phyloP scores from a whole-genome alignment of 23 tunicate species.

The Botrylloides violaceus region DNA sequence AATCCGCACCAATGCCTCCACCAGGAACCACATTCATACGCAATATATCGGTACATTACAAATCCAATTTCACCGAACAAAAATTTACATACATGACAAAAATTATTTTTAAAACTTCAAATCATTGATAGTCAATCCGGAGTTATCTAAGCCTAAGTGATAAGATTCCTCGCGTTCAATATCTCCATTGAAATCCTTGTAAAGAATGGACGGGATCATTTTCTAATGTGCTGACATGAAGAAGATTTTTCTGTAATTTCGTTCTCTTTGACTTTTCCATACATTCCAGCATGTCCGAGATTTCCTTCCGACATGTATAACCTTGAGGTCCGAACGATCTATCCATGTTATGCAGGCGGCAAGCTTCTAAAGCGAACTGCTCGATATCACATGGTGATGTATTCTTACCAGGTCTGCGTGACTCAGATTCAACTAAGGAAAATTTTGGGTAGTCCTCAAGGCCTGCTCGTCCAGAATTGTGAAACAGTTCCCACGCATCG shows the following conservation, averaged over 20 bases:
- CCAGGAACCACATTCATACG: too few relatives aligned
- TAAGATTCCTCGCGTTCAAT: too few relatives aligned
- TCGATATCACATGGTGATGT: constrained; percentile 9
- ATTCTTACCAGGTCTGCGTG: background rate
- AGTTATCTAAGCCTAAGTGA: too few relatives aligned
- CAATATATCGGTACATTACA: background rate
- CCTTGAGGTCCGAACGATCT: background rate
- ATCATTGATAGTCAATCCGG: background rate
- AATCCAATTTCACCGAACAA: background rate
- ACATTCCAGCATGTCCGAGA: constrained; percentile 10
- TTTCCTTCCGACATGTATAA: background rate
- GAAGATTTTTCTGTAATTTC: background rate
- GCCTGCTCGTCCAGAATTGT: background rate
- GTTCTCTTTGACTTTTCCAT: background rate
- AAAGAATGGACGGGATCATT: constrained; percentile 13
- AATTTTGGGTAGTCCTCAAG: constrained; percentile 2
- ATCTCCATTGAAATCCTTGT: constrained; percentile 23
- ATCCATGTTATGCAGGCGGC: constrained; percentile 7
- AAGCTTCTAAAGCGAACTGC: constrained; percentile 1
- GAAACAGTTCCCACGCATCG: background rate
- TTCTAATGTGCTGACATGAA: background rate
- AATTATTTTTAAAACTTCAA: background rate
- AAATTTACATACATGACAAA: background rate
- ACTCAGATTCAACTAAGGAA: background rate
- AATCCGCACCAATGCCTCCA: too few relatives aligned